Evolutionary conservation across 53 echinoderm and acorn worm genomes (phyloP).

Genomic region (Crossaster papposus): DNA sequence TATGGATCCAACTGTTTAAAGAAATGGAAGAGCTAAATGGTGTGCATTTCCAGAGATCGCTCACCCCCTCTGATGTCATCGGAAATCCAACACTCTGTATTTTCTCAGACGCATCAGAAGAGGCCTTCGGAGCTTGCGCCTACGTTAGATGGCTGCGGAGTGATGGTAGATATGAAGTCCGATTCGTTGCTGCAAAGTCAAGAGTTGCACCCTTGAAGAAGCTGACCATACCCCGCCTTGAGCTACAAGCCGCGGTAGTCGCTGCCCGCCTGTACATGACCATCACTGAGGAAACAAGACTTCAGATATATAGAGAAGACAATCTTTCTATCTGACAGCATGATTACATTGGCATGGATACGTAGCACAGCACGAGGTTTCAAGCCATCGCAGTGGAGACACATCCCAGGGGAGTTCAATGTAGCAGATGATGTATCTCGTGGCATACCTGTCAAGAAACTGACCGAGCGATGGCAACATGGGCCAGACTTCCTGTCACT

Average conservation of each 20-base stretch:
- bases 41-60: conserved; percentile 43
- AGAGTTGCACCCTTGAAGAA: conserved; percentile 63
- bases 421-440: too few species aligned
- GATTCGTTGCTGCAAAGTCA: conserved; percentile 61
- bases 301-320: neutral
- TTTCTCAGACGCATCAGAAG: conserved; percentile 69
- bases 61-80: conserved; percentile 35
- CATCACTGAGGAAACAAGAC: neutral
- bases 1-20: too few species aligned
- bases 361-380: conserved; percentile 45
- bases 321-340: conserved; percentile 49
- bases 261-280: conserved; percentile 36
- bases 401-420: conserved; percentile 12
- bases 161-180: conserved; percentile 20
- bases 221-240: conserved; percentile 54
- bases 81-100: conserved; percentile 42
- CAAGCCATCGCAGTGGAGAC: conserved; percentile 66
- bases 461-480: conserved; percentile 42
- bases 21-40: conserved; percentile 35
- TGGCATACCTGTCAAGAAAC: conserved; percentile 10
- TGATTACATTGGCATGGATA: conserved; percentile 70
- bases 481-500: conserved; percentile 59
- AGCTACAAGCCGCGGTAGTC: conserved; percentile 68
- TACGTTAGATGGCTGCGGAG: conserved; percentile 56
- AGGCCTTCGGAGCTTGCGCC: conserved; percentile 61